Evolutionary conservation across 2,888 invertebrate genomes (phyloP).

Genomic region (Mythimna albipuncta): DNA sequence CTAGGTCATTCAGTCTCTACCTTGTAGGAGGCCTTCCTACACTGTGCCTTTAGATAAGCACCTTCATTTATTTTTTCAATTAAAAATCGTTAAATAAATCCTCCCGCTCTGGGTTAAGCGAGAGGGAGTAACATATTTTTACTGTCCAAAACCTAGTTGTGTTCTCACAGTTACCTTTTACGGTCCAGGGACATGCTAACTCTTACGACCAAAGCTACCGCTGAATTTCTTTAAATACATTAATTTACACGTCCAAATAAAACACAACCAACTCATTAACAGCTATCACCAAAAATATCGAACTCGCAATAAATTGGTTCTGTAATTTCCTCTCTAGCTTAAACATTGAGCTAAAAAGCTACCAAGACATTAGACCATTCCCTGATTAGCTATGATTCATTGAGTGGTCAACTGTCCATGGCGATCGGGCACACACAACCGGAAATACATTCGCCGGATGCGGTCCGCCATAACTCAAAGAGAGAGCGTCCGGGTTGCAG

Average conservation of each 20-base stretch:
- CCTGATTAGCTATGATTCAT: slow-evolving; percentile 86
- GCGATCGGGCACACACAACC: slow-evolving; percentile 76
- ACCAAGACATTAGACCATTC: slow-evolving; percentile 57
- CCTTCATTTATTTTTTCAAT: too few relatives aligned
- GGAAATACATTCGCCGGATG: slow-evolving; percentile 87
- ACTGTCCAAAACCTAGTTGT: too few relatives aligned
- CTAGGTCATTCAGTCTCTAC: too few relatives aligned
- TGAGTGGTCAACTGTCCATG: slow-evolving; percentile 83
- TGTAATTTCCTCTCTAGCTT: slow-evolving; percentile 26
- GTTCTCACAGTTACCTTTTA: too few relatives aligned
- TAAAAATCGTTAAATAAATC: too few relatives aligned
- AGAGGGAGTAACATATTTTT: too few relatives aligned
- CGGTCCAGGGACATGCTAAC: too few relatives aligned
- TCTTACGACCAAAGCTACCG: too few relatives aligned
- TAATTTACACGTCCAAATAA: neutral
- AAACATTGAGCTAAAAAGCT: slow-evolving; percentile 42
- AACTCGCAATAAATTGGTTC: slow-evolving; percentile 31
- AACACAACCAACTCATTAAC: slow-evolving; percentile 19
- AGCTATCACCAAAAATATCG: slow-evolving; percentile 39
- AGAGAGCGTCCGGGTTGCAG: slow-evolving; percentile 80
- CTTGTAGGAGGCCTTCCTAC: too few relatives aligned
- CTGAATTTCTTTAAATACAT: neutral
- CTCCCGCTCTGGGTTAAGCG: too few relatives aligned
- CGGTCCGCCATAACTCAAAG: slow-evolving; percentile 87
- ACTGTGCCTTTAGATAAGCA: too few relatives aligned